Evolutionary conservation across 2,888 invertebrate species (phyloP).

Genomic region (Pasiphila rectangulata): DNA sequence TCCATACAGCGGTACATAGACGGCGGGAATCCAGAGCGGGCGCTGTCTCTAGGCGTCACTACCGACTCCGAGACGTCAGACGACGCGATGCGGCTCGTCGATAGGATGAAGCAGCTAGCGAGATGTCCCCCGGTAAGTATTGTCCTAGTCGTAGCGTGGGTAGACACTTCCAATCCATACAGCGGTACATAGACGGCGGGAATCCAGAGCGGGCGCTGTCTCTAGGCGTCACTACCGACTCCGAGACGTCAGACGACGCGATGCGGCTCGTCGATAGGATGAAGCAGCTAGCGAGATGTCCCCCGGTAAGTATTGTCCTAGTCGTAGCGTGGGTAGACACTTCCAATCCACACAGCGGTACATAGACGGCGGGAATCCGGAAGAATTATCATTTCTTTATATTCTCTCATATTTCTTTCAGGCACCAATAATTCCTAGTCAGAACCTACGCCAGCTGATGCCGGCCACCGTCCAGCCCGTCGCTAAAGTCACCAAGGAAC

Average conservation of each 20-base stretch:
- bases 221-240: slow-evolving; percentile 67
- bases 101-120: slow-evolving; percentile 72
- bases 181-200: slow-evolving; percentile 62
- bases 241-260: slow-evolving; percentile 73
- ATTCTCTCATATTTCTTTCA: slow-evolving; percentile 52
- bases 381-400: no score
- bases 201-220: slow-evolving; percentile 61
- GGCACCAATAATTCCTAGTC: slow-evolving; percentile 82
- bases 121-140: slow-evolving; percentile 61
- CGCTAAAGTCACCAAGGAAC: slow-evolving; percentile 90
- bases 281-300: slow-evolving; percentile 69
- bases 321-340: no score
- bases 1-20: slow-evolving; percentile 66
- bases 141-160: no score
- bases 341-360: slow-evolving; percentile 67
- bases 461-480: slow-evolving; percentile 83
- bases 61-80: slow-evolving; percentile 74
- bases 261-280: slow-evolving; percentile 73
- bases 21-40: slow-evolving; percentile 57
- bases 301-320: slow-evolving; percentile 53
- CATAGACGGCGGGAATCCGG: slow-evolving; percentile 58
- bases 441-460: slow-evolving; percentile 85
- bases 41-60: slow-evolving; percentile 63
- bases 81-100: slow-evolving; percentile 72
- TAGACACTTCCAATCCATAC: slow-evolving; percentile 67